Percentiles rank a stretch among this genome's conserved stretches.
These are phyloP conservation scores for Struthio camelus DNA, from an alignment of 2,113 vertebrate genomes.

Conservation along the genomic window DNA sequence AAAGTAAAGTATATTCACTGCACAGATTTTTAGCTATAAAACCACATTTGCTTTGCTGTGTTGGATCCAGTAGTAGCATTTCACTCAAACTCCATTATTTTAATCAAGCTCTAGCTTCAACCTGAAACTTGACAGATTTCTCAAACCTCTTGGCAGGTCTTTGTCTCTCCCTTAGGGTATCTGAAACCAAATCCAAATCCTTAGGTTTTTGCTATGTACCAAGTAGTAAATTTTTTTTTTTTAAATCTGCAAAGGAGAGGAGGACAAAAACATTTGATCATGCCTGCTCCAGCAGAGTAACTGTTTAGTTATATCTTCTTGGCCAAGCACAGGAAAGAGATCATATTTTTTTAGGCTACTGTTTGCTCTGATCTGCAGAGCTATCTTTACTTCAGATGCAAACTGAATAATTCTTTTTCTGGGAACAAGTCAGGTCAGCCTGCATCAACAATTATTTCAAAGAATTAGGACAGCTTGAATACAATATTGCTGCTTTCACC, in stretches of 20 bases:
- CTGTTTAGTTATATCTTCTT: not conserved
- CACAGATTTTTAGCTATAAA: not conserved
- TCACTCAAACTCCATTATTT: not conserved
- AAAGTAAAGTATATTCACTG: not conserved
- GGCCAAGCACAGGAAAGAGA: not conserved
- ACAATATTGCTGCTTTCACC: not conserved
- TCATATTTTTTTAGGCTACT: not conserved
- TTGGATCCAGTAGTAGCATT: not conserved
- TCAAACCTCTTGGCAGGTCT: not conserved
- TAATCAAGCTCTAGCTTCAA: not conserved
- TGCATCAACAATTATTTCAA: not conserved
- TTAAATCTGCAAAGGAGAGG: not conserved
- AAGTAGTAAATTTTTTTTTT: not conserved
- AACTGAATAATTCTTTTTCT: not conserved
- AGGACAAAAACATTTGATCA: not conserved
- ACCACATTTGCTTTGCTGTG: not conserved
- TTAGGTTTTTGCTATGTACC: not conserved
- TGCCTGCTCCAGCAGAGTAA: not conserved
- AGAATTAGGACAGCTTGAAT: not conserved
- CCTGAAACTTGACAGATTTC: not conserved
- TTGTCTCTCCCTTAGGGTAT: not conserved
- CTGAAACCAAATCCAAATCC: not conserved
- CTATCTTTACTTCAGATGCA: not conserved
- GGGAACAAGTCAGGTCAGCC: not conserved
- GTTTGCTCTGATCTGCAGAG: not conserved